These are phyloP conservation scores for Sweltsa coloradensis DNA, from an alignment of 1,140 invertebrate genomes.

Conservation along the genomic window DNA sequence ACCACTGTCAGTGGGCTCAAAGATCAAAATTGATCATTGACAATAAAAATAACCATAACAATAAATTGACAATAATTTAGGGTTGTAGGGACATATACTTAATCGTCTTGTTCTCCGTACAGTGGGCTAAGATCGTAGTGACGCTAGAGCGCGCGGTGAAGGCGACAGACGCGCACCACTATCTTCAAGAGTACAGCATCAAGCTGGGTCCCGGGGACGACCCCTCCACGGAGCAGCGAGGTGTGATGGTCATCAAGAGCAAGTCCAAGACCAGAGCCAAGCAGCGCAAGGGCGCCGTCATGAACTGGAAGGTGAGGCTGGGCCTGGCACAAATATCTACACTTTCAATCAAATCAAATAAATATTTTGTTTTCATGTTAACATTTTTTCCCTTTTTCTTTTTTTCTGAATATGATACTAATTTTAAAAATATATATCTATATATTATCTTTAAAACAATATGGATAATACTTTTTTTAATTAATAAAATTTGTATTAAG, in stretches of 20 bases:
- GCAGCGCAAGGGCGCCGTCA: constrained; percentile 89
- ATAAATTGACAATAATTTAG: too few relatives aligned
- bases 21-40: too few relatives aligned
- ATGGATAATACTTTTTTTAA: constrained; percentile 2
- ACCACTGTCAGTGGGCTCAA: too few relatives aligned
- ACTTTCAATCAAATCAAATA: neutral
- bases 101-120: too few relatives aligned
- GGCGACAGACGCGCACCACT: constrained; percentile 75
- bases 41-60: too few relatives aligned
- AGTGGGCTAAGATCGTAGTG: constrained; percentile 98
- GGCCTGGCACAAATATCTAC: neutral
- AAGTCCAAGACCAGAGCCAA: constrained; percentile 92
- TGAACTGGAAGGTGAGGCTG: constrained; percentile 85
- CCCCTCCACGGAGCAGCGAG: constrained; percentile 68
- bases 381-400: neutral
- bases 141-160: constrained; percentile 86
- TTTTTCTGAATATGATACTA: neutral
- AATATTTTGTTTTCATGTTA: neutral
- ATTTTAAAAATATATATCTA: constrained; percentile 1
- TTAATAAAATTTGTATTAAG: neutral
- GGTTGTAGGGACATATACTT: too few relatives aligned
- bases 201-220: constrained; percentile 74
- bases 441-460: constrained; percentile 1
- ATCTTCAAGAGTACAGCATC: constrained; percentile 91
- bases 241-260: constrained; percentile 95